phyloP scores from a whole-genome alignment of 2,113 vertebrate genomes.

The Diphyllodes magnificus region DNA sequence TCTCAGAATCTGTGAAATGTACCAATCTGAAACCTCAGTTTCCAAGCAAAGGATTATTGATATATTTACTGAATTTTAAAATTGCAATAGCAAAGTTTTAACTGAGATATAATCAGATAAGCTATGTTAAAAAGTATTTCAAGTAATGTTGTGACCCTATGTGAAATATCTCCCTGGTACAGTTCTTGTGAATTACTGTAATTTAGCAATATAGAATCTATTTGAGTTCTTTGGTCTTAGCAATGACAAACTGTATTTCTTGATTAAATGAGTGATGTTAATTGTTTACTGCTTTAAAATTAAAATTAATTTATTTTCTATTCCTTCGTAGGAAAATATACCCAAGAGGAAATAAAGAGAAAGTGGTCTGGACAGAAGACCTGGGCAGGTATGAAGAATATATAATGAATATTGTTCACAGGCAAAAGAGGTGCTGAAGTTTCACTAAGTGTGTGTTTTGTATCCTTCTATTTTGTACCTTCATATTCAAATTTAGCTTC shows the following conservation, averaged over 20 bases:
- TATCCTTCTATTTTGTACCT: not conserved
- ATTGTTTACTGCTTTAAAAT: not conserved
- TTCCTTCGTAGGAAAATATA: not conserved
- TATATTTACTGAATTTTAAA: not conserved
- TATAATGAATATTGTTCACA: not conserved
- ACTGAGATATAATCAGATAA: not conserved
- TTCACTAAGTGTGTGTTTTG: not conserved
- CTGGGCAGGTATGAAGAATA: not conserved
- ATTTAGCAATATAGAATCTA: not conserved
- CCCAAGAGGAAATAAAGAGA: not conserved
- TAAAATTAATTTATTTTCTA: not conserved
- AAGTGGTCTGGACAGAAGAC: not conserved
- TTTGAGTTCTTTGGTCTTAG: not conserved
- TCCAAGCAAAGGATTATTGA: not conserved
- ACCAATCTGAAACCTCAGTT: not conserved
- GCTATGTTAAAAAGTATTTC: not conserved
- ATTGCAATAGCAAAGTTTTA: not conserved
- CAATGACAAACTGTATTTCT: not conserved
- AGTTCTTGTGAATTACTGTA: not conserved
- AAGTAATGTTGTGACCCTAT: not conserved
- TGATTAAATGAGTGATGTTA: not conserved
- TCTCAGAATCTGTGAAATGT: not conserved
- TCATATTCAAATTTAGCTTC: not conserved
- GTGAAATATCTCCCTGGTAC: not conserved
- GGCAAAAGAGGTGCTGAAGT: not conserved